These are phyloP conservation scores for Hyperoodon ampullatus DNA, from an alignment of 2,113 vertebrate species.

Conservation along the genomic window DNA sequence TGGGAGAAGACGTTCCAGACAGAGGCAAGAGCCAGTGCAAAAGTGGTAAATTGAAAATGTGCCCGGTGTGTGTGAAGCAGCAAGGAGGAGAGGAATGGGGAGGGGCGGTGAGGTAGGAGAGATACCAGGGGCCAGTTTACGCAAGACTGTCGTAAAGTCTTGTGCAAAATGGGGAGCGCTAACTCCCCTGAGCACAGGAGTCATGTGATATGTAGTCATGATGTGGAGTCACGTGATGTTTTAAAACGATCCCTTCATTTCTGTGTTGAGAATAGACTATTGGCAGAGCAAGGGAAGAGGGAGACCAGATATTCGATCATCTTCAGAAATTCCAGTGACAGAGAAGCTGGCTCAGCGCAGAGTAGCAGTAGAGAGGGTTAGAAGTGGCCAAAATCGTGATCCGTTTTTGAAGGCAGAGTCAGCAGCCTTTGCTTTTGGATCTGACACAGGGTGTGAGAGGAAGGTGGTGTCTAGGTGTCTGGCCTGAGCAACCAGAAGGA, in stretches of 20 bases:
- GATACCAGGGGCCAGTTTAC: neutral
- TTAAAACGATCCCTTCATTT: neutral
- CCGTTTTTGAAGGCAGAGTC: neutral
- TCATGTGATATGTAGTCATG: neutral
- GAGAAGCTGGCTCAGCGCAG: neutral
- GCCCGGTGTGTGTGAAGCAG: neutral
- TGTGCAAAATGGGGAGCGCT: neutral
- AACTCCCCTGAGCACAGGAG: neutral
- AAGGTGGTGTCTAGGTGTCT: neutral
- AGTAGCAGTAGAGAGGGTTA: neutral
- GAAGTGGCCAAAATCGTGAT: neutral
- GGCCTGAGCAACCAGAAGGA: neutral
- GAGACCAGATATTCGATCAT: neutral
- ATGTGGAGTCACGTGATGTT: neutral
- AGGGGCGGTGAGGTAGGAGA: neutral
- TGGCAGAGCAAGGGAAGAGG: neutral
- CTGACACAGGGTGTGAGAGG: neutral
- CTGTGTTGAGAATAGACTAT: neutral
- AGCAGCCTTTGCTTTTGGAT: neutral
- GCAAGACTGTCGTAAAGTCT: neutral
- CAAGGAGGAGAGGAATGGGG: accelerated
- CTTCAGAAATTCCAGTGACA: neutral
- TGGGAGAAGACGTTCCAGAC: neutral
- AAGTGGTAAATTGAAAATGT: neutral
- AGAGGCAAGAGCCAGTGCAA: neutral